Evolutionary conservation across 1,140 invertebrate species (phyloP), one percentile per base, ranked within the genome.

Genomic region (Drosophila kepulauana): DNA sequence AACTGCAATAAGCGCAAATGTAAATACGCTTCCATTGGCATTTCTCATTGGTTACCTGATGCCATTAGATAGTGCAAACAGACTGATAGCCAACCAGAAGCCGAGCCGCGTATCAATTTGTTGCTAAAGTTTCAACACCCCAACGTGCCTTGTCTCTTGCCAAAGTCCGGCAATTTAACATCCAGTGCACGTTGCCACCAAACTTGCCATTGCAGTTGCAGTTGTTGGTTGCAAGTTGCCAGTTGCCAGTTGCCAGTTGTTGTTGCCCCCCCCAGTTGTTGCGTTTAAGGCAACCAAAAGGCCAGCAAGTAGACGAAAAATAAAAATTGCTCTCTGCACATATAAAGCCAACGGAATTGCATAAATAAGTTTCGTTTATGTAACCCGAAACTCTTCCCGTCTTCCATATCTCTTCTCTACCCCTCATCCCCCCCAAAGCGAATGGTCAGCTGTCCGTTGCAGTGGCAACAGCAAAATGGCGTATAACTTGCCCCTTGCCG

Each of bases 301-400:
- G 59, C 52, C 71, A 70, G 63, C 73, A 57, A 51, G 48, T 11
- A 74, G 65, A 15, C 25, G 45, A 69, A 15, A 56, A 51, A 54
- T 20, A 59, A 61, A 75, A 59, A 64, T 56, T 59, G 57, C 48
- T 25, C 20, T 25, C 20, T 61, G 64, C 41, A 69, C 65, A 72
- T 28, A 77, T 58, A 73, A 66, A 67, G 57, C 35, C 51, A 68
- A 68, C 69, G 69, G 58, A 77, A 79, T 78, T 76, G 78, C 70
- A 80, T 80, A 80, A 80, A 80, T 80, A 78, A 80, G 78, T 80
- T 80, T 80, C 78, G 61, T 78, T 74, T 79, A 79, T 79, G 59
- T 65, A 80, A 70, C 52, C 25, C 48, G 7, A 35, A 25, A 38
- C 35, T 38, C 8, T 5, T 5, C 15, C 5, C 16, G 13, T 4